These are phyloP conservation scores for Eupristina koningsbergeri DNA, from an alignment of 1,140 invertebrate genomes.

Conservation along the genomic window DNA sequence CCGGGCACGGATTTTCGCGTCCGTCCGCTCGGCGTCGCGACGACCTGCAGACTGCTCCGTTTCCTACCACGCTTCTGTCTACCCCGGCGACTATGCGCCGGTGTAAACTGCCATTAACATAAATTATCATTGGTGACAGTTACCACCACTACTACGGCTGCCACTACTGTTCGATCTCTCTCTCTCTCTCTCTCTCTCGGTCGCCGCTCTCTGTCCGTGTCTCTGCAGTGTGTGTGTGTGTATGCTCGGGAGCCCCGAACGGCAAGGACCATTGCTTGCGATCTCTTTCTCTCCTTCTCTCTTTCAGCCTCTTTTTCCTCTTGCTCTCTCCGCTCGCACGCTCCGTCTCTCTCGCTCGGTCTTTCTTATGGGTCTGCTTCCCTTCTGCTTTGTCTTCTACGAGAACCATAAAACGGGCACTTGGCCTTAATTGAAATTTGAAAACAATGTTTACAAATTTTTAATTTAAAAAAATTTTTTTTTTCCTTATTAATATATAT, in stretches of 20 bases:
- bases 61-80: slow-evolving; percentile 35
- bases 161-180: neutral
- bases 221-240: no score
- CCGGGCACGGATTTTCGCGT: slow-evolving; percentile 52
- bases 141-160: slow-evolving; percentile 61
- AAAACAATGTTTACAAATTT: slow-evolving; percentile 21
- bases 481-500: neutral
- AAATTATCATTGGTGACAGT: slow-evolving; percentile 74
- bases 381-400: slow-evolving; percentile 3
- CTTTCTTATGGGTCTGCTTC: neutral
- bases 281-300: neutral
- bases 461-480: slow-evolving; percentile 16
- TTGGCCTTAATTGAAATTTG: slow-evolving; percentile 47
- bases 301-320: neutral
- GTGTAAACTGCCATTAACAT: slow-evolving; percentile 72
- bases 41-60: slow-evolving; percentile 67
- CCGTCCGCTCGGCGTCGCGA: slow-evolving; percentile 64
- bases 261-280: slow-evolving; percentile 21
- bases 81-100: slow-evolving; percentile 58
- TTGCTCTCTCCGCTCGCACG: neutral
- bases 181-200: slow-evolving; percentile 4
- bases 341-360: neutral
- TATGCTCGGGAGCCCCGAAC: slow-evolving; percentile 13
- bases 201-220: neutral
- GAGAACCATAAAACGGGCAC: slow-evolving; percentile 27